Base-by-base conservation (phyloP, 2,797 vertebrate genomes). In the Rhinogobio ventralis region DNA sequence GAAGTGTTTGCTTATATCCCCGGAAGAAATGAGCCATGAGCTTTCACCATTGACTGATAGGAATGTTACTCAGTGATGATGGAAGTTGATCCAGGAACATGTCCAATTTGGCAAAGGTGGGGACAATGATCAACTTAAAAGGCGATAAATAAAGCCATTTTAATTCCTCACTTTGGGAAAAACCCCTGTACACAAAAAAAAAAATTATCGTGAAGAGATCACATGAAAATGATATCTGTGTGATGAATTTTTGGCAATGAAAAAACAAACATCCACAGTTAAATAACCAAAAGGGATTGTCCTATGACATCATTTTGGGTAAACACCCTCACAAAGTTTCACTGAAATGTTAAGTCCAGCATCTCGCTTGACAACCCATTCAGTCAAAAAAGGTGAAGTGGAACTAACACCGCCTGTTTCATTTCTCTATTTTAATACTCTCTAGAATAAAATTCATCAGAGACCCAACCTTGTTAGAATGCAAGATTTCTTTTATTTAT, bases 321-420 rank as follows among this genome's bases (percentile, higher is more conserved):
- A 55, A 75, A 75, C 49, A 55, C 49, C 49, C 30, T 14, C 5
- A 23, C 5, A 55, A 14, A 14, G 46, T 53, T 51, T 73, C 3
- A 51, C 46, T 20, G 19, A 25, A 51, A 30, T 2, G 46, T 53
- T 33, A 14, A 20, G 9, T 49, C 9, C n/a, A 46, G 42, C 15
- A 25, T 74, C 30, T 55, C 30, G 11, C 20, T 23, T 36, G 30
- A 55, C 6, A 4, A 19, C 49, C n/a, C 49, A 36, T 53, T 55
- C 49, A 55, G 49, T 55, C 72, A 75, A 55, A 75, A 73, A 75
- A 75, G 30, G 19, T 51, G 72, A 75, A 75, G 72, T 75, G 72
- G 6, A 75, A 75, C 72, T 13, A 4, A 75, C 19, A 14, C 2
- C 30, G 7, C 20, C 11, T n/a, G 30, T 75, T 75, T 55, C 72